Percentiles rank a stretch among this genome's conserved stretches.
Conservation (phyloP, 2,888 invertebrate species). For the Clivina fossor region DNA sequence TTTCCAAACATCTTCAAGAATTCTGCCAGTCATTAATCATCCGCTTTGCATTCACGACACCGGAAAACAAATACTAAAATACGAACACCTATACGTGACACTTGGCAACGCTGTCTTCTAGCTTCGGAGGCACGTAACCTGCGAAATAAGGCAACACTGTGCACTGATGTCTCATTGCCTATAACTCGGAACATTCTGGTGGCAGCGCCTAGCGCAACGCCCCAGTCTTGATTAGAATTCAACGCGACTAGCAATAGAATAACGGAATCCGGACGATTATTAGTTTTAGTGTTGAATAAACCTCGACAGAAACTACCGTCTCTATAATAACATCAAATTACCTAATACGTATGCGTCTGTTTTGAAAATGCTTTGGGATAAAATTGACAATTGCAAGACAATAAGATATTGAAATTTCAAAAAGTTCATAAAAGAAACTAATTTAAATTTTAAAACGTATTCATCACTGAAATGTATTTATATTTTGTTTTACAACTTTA, state of each 20-base stretch:
- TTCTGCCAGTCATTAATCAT: conserved; percentile 31
- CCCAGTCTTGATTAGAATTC: conserved; percentile 5
- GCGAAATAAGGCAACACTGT: conserved; percentile 3
- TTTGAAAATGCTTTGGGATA: too few species aligned
- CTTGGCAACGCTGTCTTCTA: conserved; percentile 25
- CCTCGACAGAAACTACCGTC: too few species aligned
- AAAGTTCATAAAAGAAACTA: too few species aligned
- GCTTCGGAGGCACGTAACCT: conserved; percentile 20
- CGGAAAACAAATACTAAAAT: conserved; percentile 27
- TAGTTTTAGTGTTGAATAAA: too few species aligned
- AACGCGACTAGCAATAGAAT: neutral
- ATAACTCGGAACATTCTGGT: conserved; percentile 1
- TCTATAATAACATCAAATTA: too few species aligned
- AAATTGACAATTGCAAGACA: too few species aligned
- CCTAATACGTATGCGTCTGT: too few species aligned
- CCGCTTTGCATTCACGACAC: conserved; percentile 7
- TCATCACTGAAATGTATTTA: too few species aligned
- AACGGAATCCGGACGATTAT: conserved; percentile 11
- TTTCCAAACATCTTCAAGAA: too few species aligned
- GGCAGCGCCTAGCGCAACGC: neutral
- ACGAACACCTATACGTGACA: conserved; percentile 24
- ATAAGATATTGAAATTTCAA: too few species aligned
- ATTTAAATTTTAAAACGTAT: too few species aligned
- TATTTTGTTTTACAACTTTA: too few species aligned
- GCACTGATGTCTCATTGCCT: conserved; percentile 1